Percentiles rank a stretch among this genome's conserved stretches.
phyloP scores from a whole-genome alignment of 2,113 vertebrate genomes.

The Gavia stellata region DNA sequence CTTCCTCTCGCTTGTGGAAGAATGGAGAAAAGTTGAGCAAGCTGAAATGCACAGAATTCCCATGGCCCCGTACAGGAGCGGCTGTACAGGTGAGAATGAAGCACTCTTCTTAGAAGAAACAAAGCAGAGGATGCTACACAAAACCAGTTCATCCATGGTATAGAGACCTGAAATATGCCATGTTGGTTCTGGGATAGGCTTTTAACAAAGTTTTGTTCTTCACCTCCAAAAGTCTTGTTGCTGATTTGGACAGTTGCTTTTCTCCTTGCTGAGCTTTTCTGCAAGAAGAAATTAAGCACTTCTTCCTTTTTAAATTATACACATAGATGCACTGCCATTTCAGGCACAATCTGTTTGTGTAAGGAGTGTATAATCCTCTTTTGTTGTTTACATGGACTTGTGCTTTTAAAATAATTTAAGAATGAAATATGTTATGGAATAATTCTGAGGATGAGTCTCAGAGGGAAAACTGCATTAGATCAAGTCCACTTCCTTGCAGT shows the following conservation, averaged over 20 bases:
- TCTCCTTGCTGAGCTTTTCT: background rate
- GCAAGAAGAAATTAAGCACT: background rate
- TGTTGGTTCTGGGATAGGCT: background rate
- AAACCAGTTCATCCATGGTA: background rate
- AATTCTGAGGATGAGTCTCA: background rate
- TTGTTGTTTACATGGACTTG: background rate
- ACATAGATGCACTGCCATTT: background rate
- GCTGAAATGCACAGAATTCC: background rate
- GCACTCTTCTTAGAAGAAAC: background rate
- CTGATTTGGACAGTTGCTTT: background rate
- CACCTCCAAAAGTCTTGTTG: background rate
- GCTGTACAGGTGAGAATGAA: background rate
- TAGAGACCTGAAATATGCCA: background rate
- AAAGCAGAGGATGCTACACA: background rate
- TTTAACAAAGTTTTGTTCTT: background rate
- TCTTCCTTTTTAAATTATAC: background rate
- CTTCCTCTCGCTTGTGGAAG: background rate
- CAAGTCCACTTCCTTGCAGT: background rate
- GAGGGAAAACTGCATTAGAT: background rate
- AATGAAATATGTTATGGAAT: background rate
- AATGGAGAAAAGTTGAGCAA: background rate
- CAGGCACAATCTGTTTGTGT: background rate
- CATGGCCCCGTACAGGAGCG: rapidly evolving
- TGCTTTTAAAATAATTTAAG: conserved; percentile 17
- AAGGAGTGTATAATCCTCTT: background rate